Evolutionary conservation across 1,140 invertebrate species (phyloP).

Genomic region (Glomeris maerens): DNA sequence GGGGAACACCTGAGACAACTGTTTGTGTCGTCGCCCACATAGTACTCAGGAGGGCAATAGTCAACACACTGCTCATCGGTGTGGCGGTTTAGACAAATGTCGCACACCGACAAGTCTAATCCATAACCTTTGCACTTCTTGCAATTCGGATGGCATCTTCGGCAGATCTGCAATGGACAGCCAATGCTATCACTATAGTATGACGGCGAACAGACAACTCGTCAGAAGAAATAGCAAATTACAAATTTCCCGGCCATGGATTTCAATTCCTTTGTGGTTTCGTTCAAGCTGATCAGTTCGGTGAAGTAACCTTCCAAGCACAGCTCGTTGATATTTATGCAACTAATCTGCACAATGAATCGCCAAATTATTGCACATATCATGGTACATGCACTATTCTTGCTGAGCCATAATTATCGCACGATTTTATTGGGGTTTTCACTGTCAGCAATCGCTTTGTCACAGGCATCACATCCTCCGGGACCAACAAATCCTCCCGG

Average conservation of each 20-base stretch:
- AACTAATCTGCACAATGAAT: background rate
- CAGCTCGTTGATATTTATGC: slow-evolving; percentile 54
- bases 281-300: slow-evolving; percentile 57
- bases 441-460: slow-evolving; percentile 64
- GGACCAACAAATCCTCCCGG: slow-evolving; percentile 63
- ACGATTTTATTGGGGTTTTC: no score
- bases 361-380: background rate
- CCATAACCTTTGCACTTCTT: slow-evolving; percentile 76
- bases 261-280: slow-evolving; percentile 51
- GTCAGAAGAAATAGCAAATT: no score
- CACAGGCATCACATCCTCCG: slow-evolving; percentile 75
- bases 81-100: slow-evolving; percentile 69
- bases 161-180: slow-evolving; percentile 39
- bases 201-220: background rate
- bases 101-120: slow-evolving; percentile 53
- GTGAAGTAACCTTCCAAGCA: slow-evolving; percentile 69
- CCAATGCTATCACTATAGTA: background rate
- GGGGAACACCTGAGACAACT: slow-evolving; percentile 44
- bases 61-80: slow-evolving; percentile 79
- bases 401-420: no score
- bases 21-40: slow-evolving; percentile 52
- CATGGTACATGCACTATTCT: slow-evolving; percentile 10
- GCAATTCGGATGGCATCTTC: slow-evolving; percentile 79
- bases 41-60: slow-evolving; percentile 71
- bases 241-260: slow-evolving; percentile 49